A percentile compares a stretch with the other conserved stretches of the same genome.
phyloP scores from a whole-genome alignment of 2,797 vertebrate genomes.

The Pogonophryne albipinna region DNA sequence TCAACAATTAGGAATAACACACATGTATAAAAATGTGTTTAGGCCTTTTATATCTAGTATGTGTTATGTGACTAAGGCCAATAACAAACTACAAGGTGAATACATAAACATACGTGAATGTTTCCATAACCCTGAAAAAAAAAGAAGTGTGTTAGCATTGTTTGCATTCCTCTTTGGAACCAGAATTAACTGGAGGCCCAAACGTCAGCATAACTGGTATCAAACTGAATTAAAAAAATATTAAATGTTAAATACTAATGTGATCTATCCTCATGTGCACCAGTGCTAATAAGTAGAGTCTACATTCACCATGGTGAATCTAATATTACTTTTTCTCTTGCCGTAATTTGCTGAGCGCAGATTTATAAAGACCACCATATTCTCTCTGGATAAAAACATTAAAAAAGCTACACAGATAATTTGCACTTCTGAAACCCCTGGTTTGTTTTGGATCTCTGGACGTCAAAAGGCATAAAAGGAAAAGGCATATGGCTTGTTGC shows the following conservation, averaged over 20 bases:
- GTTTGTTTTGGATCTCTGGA: conserved; percentile 41
- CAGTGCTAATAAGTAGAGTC: background rate
- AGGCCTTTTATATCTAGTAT: background rate
- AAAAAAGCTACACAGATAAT: background rate
- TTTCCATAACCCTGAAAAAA: background rate
- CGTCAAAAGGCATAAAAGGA: conserved; percentile 14
- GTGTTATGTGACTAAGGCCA: background rate
- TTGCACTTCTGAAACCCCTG: conserved; percentile 34
- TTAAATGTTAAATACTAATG: background rate
- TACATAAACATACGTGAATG: background rate
- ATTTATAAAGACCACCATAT: conserved; percentile 5
- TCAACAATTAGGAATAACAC: background rate
- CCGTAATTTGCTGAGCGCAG: background rate
- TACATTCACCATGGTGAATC: background rate
- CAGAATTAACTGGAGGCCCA: background rate
- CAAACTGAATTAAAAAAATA: background rate
- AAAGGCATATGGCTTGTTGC: conserved; percentile 52
- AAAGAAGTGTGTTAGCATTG: background rate
- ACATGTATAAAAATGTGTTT: background rate
- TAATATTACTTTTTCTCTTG: background rate
- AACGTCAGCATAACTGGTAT: background rate
- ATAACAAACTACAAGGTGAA: background rate
- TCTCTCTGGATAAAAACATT: background rate
- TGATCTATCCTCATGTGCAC: background rate
- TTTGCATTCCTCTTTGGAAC: conserved; percentile 19